Evolutionary conservation across 1,140 invertebrate genomes (phyloP).

Genomic region (Oncopodura yosiiana): DNA sequence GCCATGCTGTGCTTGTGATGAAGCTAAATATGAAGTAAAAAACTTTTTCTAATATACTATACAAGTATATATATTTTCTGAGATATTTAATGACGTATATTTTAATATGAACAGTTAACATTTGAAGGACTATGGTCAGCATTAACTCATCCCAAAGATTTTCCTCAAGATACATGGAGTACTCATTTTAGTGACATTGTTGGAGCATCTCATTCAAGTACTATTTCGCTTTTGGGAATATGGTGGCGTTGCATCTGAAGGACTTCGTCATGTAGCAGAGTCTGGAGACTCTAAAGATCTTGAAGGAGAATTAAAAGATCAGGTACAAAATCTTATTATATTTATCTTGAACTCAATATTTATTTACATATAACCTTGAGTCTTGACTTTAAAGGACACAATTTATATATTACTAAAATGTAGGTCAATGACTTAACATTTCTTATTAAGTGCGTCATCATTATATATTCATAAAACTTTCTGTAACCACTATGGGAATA

Average conservation of each 20-base stretch:
- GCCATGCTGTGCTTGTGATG: constrained; percentile 78
- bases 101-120: constrained; percentile 53
- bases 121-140: constrained; percentile 96
- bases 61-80: not conserved
- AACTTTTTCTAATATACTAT: not conserved
- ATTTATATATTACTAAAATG: too few species aligned
- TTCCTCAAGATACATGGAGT: constrained; percentile 73
- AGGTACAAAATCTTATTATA: constrained; percentile 46
- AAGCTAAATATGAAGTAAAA: constrained; percentile 75
- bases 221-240: constrained; percentile 92
- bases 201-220: constrained; percentile 81
- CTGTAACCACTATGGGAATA: too few species aligned
- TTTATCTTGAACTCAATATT: too few species aligned
- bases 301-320: constrained; percentile 77
- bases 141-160: constrained; percentile 93
- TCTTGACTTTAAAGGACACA: too few species aligned
- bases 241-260: constrained; percentile 78
- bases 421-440: not conserved
- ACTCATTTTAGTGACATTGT: constrained; percentile 98
- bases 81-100: constrained; percentile 17
- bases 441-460: too few species aligned
- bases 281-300: constrained; percentile 84
- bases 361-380: too few species aligned
- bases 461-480: too few species aligned
- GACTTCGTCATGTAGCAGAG: constrained; percentile 85